Evolutionary conservation across 2,113 vertebrate genomes (phyloP).

Genomic region (Geococcyx californianus): DNA sequence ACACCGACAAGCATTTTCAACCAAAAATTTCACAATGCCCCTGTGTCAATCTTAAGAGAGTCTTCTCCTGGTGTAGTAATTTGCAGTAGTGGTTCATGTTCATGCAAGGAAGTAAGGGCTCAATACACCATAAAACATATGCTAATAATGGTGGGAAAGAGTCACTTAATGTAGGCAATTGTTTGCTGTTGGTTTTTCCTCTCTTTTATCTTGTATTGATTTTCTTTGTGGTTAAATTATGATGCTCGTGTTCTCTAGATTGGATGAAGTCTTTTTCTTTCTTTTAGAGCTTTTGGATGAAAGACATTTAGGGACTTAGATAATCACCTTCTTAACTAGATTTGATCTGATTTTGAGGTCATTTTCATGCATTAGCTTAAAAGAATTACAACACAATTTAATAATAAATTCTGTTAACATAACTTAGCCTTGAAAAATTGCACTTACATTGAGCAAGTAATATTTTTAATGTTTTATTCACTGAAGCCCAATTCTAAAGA

Average conservation of each 20-base stretch:
- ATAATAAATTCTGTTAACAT: conserved; percentile 59
- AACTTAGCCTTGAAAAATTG: conserved; percentile 48
- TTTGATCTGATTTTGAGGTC: conserved; percentile 52
- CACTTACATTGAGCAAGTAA: conserved; percentile 19
- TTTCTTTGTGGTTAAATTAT: neutral
- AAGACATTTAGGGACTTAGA: conserved; percentile 27
- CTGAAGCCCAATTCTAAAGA: conserved; percentile 39
- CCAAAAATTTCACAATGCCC: conserved; percentile 53
- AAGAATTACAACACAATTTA: conserved; percentile 65
- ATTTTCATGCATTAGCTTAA: conserved; percentile 61
- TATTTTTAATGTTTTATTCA: conserved; percentile 59
- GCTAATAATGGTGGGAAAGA: neutral
- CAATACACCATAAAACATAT: neutral
- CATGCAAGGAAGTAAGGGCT: neutral
- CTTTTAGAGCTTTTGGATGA: neutral
- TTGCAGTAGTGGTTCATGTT: conserved; percentile 1
- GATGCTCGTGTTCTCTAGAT: neutral
- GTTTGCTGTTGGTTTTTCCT: neutral
- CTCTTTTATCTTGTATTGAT: neutral
- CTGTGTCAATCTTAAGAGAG: conserved; percentile 31
- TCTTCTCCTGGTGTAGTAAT: conserved; percentile 18
- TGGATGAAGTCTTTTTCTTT: neutral
- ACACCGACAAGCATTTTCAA: conserved; percentile 1
- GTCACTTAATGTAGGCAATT: neutral
- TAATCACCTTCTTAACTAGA: conserved; percentile 48